phyloP scores from a whole-genome alignment of 2,797 vertebrate genomes.

The Chaenodraco wilsoni region DNA sequence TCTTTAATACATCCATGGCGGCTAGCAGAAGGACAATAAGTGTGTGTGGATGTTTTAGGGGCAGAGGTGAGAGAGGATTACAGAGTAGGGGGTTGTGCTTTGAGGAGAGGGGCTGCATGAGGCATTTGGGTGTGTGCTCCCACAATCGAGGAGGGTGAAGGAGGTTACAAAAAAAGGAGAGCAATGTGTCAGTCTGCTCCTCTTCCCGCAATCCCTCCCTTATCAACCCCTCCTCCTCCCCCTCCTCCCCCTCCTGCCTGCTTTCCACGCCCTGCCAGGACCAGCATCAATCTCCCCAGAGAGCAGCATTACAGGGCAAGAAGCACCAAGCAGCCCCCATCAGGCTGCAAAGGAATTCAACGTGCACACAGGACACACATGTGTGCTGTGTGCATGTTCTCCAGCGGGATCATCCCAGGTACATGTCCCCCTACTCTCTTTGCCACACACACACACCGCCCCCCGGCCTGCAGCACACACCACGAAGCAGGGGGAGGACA shows the following conservation, averaged over 20 bases:
- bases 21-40: constrained; percentile 8
- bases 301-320: constrained; percentile 58
- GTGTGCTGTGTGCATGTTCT: not conserved
- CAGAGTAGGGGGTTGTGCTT: constrained; percentile 32
- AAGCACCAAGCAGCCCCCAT: constrained; percentile 36
- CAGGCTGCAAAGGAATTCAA: constrained; percentile 17
- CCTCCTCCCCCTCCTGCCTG: constrained; percentile 8
- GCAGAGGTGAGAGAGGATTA: constrained; percentile 25
- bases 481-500: constrained; percentile 37
- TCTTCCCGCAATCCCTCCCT: constrained; percentile 55
- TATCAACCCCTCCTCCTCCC: constrained; percentile 29
- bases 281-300: constrained; percentile 56
- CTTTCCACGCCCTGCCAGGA: constrained; percentile 47
- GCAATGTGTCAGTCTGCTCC: constrained; percentile 52
- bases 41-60: constrained; percentile 20
- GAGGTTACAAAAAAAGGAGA: constrained; percentile 32
- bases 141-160: constrained; percentile 9
- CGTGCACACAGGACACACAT: constrained; percentile 1
- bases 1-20: constrained; percentile 12
- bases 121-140: constrained; percentile 26
- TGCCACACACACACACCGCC: constrained; percentile 29
- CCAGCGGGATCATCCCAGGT: constrained; percentile 16
- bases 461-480: constrained; percentile 32
- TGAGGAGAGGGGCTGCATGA: constrained; percentile 19
- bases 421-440: not conserved